A percentile compares a stretch with the other conserved stretches of the same genome.
Conservation (phyloP, 2,888 invertebrate genomes). For the Syrista parreyssii region DNA sequence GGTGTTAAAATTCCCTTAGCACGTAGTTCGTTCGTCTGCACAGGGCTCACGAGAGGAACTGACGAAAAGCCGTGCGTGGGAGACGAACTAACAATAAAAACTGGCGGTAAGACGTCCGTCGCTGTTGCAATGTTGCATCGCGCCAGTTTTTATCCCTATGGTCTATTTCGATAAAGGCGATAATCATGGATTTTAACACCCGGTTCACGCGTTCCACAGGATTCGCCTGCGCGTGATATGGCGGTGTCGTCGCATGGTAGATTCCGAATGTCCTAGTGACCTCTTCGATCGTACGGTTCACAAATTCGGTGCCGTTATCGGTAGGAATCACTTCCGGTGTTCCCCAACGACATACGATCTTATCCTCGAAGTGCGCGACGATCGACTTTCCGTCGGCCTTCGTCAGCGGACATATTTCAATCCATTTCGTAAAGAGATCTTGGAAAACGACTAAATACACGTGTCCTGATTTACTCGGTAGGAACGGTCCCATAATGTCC, state of each 20-base stretch:
- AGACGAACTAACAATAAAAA: too few species aligned
- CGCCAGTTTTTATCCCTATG: too few species aligned
- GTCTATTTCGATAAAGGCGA: slow-evolving; percentile 23
- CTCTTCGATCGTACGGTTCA: slow-evolving; percentile 16
- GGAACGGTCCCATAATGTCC: slow-evolving; percentile 33
- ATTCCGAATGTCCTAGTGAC: slow-evolving; percentile 22
- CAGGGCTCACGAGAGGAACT: too few species aligned
- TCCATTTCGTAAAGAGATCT: slow-evolving; percentile 35
- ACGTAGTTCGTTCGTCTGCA: too few species aligned
- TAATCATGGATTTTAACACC: slow-evolving; percentile 32
- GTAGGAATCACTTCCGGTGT: slow-evolving; percentile 25
- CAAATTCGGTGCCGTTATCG: slow-evolving; percentile 37
- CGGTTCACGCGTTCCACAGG: slow-evolving; percentile 40
- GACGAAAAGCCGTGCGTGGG: too few species aligned
- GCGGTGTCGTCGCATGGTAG: slow-evolving; percentile 15
- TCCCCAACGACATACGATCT: slow-evolving; percentile 29
- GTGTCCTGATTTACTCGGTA: slow-evolving; percentile 22
- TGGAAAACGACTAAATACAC: slow-evolving; percentile 30
- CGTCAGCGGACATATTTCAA: slow-evolving; percentile 23
- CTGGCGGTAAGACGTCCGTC: too few species aligned
- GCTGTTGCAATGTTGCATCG: too few species aligned
- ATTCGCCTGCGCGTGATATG: slow-evolving; percentile 40
- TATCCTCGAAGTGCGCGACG: slow-evolving; percentile 23
- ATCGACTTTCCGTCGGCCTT: slow-evolving; percentile 25
- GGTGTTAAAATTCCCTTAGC: too few species aligned